A percentile compares a stretch with the other conserved stretches of the same genome.
These are phyloP conservation scores for Zophobas atratus DNA, from an alignment of 1,140 invertebrate species.

Conservation along the genomic window DNA sequence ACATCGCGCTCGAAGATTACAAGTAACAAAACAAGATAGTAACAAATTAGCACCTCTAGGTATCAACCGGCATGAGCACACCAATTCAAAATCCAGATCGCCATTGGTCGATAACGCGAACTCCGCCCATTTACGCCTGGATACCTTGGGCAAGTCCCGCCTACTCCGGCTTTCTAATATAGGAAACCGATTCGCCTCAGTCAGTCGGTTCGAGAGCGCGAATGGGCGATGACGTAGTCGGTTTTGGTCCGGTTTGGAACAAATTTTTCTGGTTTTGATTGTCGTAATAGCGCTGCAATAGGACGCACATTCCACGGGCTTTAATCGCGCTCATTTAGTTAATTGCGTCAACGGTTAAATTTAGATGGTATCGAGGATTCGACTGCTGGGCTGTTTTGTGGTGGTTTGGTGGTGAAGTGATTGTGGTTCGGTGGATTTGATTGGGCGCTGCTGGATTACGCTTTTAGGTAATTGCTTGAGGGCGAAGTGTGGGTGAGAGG, in stretches of 20 bases:
- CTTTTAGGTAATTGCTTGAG: slow-evolving; percentile 21
- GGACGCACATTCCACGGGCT: slow-evolving; percentile 20
- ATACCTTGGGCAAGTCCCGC: slow-evolving; percentile 48
- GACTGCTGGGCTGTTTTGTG: slow-evolving; percentile 10
- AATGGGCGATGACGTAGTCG: neutral
- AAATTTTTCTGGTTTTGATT: neutral
- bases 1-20: slow-evolving; percentile 17
- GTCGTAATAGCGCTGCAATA: neutral
- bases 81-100: slow-evolving; percentile 41
- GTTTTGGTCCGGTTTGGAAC: neutral
- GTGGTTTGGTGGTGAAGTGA: slow-evolving; percentile 27
- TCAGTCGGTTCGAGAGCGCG: slow-evolving; percentile 47
- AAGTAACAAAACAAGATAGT: slow-evolving; percentile 50
- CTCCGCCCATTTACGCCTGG: slow-evolving; percentile 54
- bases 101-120: slow-evolving; percentile 50
- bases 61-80: slow-evolving; percentile 49
- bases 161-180: slow-evolving; percentile 55
- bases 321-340: slow-evolving; percentile 20
- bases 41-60: slow-evolving; percentile 58
- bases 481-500: neutral
- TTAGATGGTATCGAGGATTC: slow-evolving; percentile 17
- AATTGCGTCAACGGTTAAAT: slow-evolving; percentile 45
- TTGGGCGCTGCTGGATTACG: slow-evolving; percentile 17
- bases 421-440: slow-evolving; percentile 15
- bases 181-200: slow-evolving; percentile 53